A percentile compares a stretch with the other conserved stretches of the same genome.
These are phyloP conservation scores for Porites divaricata DNA, from an alignment of 92 coral and sea anemone species.

Conservation along the genomic window DNA sequence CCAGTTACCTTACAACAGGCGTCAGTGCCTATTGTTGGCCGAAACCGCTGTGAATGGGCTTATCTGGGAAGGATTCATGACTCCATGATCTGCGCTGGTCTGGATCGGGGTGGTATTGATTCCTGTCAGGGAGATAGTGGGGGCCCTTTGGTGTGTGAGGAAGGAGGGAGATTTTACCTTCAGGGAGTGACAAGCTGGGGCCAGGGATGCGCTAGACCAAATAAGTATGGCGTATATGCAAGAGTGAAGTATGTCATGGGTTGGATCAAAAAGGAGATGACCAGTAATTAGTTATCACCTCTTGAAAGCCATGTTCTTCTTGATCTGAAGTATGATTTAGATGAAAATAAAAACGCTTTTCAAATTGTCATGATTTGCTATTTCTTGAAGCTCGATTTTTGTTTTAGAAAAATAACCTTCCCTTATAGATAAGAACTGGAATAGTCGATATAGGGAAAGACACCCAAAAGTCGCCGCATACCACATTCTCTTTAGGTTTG, in stretches of 20 bases:
- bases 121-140: slow-evolving; percentile 72
- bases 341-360: not conserved
- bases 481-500: too few relatives aligned
- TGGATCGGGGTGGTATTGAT: slow-evolving; percentile 67
- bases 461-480: too few relatives aligned
- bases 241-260: slow-evolving; percentile 50
- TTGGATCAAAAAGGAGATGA: slow-evolving; percentile 55
- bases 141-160: slow-evolving; percentile 63
- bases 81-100: slow-evolving; percentile 68
- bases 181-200: slow-evolving; percentile 73
- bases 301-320: not conserved
- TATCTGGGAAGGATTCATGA: slow-evolving; percentile 68
- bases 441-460: not conserved
- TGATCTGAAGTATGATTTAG: not conserved
- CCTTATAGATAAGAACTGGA: not conserved
- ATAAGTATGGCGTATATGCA: slow-evolving; percentile 61
- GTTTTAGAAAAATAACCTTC: not conserved
- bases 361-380: not conserved
- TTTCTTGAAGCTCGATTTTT: not conserved
- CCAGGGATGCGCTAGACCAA: slow-evolving; percentile 54
- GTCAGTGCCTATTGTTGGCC: slow-evolving; percentile 59
- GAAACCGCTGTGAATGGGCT: slow-evolving; percentile 54
- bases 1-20: slow-evolving; percentile 55
- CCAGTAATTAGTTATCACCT: slow-evolving; percentile 6
- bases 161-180: slow-evolving; percentile 49